A percentile compares a stretch with the other conserved stretches of the same genome.
These are phyloP conservation scores for Mactromeris polynyma DNA, from an alignment of 2,888 invertebrate species.

Conservation along the genomic window DNA sequence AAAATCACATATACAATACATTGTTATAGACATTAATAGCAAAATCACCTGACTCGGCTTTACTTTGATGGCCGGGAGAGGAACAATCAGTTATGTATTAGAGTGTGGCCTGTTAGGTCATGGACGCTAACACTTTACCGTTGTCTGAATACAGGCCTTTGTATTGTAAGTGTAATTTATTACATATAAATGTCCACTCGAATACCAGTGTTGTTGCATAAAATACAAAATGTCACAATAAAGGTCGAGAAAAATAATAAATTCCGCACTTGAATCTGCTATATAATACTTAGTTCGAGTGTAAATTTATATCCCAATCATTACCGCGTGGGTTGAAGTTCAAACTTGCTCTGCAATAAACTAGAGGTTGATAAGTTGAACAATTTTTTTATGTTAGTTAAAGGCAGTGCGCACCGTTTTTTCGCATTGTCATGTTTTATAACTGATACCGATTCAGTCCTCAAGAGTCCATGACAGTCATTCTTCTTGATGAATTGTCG, in stretches of 20 bases:
- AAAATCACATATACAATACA: not conserved
- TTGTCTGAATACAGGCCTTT: not conserved
- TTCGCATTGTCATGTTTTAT: too few species aligned
- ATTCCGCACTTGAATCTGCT: not conserved
- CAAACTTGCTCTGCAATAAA: too few species aligned
- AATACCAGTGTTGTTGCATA: not conserved
- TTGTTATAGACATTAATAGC: not conserved
- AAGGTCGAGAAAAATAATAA: not conserved
- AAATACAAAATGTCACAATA: not conserved
- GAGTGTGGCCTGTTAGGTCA: not conserved
- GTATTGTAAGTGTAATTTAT: not conserved
- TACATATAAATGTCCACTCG: not conserved
- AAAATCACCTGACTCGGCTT: not conserved
- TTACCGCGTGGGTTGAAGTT: not conserved
- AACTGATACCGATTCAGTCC: too few species aligned
- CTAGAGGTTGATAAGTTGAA: too few species aligned
- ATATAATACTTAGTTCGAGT: not conserved
- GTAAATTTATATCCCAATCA: not conserved
- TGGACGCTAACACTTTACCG: not conserved
- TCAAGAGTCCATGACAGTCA: too few species aligned
- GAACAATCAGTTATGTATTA: not conserved
- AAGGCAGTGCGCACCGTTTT: too few species aligned
- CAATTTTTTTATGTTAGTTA: too few species aligned
- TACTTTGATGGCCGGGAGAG: not conserved
- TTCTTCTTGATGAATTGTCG: too few species aligned